Evolutionary conservation across 2,113 vertebrate genomes (phyloP), one percentile per base, ranked within the genome.

Genomic region (mouse (Mus musculus)): DNA sequence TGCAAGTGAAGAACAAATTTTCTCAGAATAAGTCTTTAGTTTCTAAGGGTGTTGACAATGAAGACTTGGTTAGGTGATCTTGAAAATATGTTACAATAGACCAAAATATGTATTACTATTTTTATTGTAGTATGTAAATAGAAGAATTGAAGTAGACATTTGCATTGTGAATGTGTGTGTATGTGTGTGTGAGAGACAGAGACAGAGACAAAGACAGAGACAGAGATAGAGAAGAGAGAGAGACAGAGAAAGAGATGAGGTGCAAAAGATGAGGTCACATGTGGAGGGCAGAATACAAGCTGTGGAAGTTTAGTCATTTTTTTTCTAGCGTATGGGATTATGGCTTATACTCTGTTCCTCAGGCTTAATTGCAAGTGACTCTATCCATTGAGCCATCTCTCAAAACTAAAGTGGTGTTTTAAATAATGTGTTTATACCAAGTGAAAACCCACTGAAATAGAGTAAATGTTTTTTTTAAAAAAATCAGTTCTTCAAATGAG

Each of bases 51-150:
- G 33, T 63, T 84, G 93, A 92, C 33, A 82, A 95, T 93, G 85
- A 96, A 95, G 24, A 86, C 52, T 89, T 82, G 87, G n/a, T 88
- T 81, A 85, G 89, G 49, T 33, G 90, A 81, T 75, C 61, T 75
- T 92, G 61, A 96, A 82, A 94, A 92, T 82, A 24, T 17, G 7
- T 46, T 65, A 11, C 3, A 46, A 28, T 22, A 71, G 20, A 65
- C 72, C 71, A 52, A 92, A 96, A 28, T 36, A 56, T n/a, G 5
- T 56, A 13, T 81, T 56, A 19, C 16, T 36, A 78, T 54, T 78
- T 80, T 54, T 80, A 54, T 4, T 80, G 5, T 81, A 81, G 33
- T 59, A 56, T 42, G 26, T 33, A 93, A 67, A 78, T 78, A 90
- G 72, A 90, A 95, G 24, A 94, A 90, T 67, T 59, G 88, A 78